Evolutionary conservation across 2,888 invertebrate species (phyloP).

Genomic region (Acanthosepion pharaonis): DNA sequence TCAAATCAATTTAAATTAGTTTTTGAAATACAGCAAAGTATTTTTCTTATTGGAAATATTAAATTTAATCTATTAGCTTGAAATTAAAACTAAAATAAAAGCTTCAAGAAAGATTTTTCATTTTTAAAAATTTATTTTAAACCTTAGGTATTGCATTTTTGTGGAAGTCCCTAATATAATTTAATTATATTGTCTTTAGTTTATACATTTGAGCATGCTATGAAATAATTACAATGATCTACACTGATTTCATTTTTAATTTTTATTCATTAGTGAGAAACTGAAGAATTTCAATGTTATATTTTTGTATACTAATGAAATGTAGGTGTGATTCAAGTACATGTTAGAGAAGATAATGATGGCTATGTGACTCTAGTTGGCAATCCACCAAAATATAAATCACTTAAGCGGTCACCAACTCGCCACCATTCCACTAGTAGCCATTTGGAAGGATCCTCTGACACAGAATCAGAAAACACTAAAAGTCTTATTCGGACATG

Average conservation of each 20-base stretch:
- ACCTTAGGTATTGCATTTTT: too few species aligned
- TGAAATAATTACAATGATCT: background rate
- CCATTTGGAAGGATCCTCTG: slow-evolving; percentile 49
- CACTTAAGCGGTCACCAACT: background rate
- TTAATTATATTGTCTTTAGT: background rate
- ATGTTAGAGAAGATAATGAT: slow-evolving; percentile 76
- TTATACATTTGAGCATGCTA: background rate
- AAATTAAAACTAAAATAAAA: too few species aligned
- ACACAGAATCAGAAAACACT: slow-evolving; percentile 36
- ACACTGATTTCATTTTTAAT: background rate
- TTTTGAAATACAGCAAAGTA: too few species aligned
- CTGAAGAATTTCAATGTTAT: background rate
- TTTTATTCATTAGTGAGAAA: background rate
- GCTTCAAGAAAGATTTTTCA: too few species aligned
- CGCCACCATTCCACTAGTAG: background rate
- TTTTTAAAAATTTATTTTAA: too few species aligned
- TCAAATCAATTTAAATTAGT: too few species aligned
- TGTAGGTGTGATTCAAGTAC: slow-evolving; percentile 75
- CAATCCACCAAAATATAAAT: slow-evolving; percentile 61
- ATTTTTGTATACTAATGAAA: background rate
- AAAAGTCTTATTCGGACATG: slow-evolving; percentile 37
- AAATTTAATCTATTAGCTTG: too few species aligned
- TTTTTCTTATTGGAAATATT: too few species aligned
- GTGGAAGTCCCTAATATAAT: too few species aligned
- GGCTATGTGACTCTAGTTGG: slow-evolving; percentile 77